Base-by-base conservation (phyloP, 2,797 vertebrate species). In the Morus bassanus region DNA sequence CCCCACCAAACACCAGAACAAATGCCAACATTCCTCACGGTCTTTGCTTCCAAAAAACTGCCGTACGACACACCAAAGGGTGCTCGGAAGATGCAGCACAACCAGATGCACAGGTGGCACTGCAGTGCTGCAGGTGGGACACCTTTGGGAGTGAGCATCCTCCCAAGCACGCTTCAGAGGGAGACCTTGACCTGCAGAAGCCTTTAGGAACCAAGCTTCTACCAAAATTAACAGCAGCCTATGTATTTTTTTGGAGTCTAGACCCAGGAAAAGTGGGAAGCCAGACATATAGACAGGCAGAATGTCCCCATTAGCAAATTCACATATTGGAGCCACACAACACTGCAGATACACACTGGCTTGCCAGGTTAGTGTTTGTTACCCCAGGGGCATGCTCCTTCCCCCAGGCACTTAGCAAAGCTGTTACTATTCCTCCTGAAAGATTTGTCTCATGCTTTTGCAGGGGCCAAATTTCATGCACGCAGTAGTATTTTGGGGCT, bases 41-140 rank as follows among this genome's bases (percentile, higher is more conserved):
- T 30, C 72, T 43, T 68, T 4, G 2, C 48, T 70, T 67, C 35
- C 3, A 3, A n/a, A 45, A 53, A 68, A 5, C 7, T 18, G 2
- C 27, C 0, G 0, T 0, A 16, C 0, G 1, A 45, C 16, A 46
- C 64, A 14, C 21, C 39, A 8, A 39, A 56, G 61, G 17, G 33
- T 61, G 41, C 8, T 41, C 1, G 3, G 68, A 48, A 27, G 53
- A 30, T 2, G 3, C 21, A 41, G 37, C 31, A 37, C 0, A 1
- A 10, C 13, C 1, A 23, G 43, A 31, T 7, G 46, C 25, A 6
- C 30, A 16, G 28, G 30, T 6, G 4, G 23, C 63, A 53, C 54
- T 6, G 17, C 39, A 22, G 24, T 8, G 59, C 75, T 14, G 2
- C 23, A 18, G 31, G 13, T 12, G 1, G 72, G 25, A 81, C 1